These are phyloP conservation scores for Dolichoris vasculosae DNA, from an alignment of 1,140 invertebrate species.

Conservation along the genomic window DNA sequence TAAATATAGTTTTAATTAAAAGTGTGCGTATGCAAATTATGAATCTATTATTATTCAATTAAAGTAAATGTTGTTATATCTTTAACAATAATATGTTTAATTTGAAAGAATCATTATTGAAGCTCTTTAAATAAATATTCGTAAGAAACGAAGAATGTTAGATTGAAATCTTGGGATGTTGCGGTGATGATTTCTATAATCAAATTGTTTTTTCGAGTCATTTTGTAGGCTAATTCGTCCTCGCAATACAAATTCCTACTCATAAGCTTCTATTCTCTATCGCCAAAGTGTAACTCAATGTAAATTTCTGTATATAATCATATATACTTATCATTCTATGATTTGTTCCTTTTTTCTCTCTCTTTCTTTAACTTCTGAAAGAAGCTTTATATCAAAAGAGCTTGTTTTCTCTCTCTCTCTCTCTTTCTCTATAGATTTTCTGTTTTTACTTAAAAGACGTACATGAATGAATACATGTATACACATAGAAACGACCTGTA, in stretches of 20 bases:
- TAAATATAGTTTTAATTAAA: no score
- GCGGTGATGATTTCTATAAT: background rate
- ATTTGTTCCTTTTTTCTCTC: background rate
- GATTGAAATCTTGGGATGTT: background rate
- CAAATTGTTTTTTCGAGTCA: background rate
- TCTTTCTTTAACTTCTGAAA: background rate
- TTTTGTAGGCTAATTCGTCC: background rate
- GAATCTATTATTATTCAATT: no score
- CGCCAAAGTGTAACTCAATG: background rate
- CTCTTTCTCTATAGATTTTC: no score
- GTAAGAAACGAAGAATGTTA: background rate
- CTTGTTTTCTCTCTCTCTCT: background rate
- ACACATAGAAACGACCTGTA: constrained; percentile 45
- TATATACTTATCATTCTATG: background rate
- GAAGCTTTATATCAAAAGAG: background rate
- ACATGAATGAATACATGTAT: background rate
- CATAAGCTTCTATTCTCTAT: background rate
- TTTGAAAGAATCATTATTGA: no score
- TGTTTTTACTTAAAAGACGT: no score
- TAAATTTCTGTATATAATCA: background rate
- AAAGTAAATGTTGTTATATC: no score
- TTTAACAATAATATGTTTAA: no score
- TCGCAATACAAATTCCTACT: background rate
- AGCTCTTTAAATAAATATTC: no score
- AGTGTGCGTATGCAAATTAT: no score